A percentile compares a stretch with the other conserved stretches of the same genome.
Conservation (phyloP, 2,888 invertebrate species). For the Entomobrya proxima region DNA sequence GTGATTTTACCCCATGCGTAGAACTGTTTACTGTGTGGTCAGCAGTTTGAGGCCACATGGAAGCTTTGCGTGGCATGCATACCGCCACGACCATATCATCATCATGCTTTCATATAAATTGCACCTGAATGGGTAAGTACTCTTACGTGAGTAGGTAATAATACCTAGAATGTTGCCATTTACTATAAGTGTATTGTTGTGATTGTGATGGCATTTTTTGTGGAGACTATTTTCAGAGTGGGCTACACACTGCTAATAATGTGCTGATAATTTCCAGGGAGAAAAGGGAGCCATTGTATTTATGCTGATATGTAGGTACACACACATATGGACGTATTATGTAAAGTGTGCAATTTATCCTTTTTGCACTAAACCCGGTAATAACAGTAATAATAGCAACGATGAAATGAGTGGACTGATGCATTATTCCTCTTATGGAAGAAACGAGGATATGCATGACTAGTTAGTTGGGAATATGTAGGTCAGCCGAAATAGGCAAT, state of each 20-base stretch:
- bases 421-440: conserved; percentile 6
- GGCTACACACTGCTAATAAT: not conserved
- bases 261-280: not conserved
- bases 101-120: too few species aligned
- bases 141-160: too few species aligned
- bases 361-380: not conserved
- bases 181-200: too few species aligned
- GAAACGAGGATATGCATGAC: conserved; percentile 12
- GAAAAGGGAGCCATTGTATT: not conserved
- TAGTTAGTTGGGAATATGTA: not conserved
- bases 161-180: too few species aligned
- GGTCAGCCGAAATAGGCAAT: too few species aligned
- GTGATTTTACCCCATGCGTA: conserved; percentile 30
- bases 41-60: not conserved
- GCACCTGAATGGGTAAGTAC: too few species aligned
- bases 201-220: too few species aligned
- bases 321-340: not conserved
- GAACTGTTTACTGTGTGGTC: not conserved
- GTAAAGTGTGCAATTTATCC: not conserved
- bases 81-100: too few species aligned
- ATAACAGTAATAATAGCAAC: conserved; percentile 3
- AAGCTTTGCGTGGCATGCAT: not conserved
- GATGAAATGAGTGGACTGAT: not conserved
- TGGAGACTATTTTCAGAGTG: conserved; percentile 13
- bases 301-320: not conserved